These are phyloP conservation scores for Poicephalus gulielmi DNA, from an alignment of 2,113 vertebrate species.

Conservation along the genomic window DNA sequence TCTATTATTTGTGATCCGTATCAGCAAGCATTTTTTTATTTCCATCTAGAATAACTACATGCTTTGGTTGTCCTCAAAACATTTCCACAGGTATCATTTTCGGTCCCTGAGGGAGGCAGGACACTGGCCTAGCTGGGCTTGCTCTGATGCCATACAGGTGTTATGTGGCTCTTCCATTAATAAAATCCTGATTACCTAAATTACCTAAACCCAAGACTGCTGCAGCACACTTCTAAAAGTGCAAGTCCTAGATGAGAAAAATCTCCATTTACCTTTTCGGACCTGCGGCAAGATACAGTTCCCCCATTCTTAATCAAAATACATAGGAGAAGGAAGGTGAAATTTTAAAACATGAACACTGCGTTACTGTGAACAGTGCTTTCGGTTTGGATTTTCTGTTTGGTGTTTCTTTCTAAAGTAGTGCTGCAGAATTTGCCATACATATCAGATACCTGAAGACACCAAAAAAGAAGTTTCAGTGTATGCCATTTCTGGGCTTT, in stretches of 20 bases:
- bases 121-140: background rate
- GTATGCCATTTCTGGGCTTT: background rate
- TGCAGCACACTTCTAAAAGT: background rate
- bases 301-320: background rate
- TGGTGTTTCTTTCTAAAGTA: background rate
- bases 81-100: background rate
- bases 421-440: background rate
- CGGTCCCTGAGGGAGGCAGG: background rate
- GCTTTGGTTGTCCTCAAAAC: background rate
- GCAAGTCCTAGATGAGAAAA: background rate
- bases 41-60: background rate
- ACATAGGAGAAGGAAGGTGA: background rate
- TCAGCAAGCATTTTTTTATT: background rate
- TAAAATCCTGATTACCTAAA: background rate
- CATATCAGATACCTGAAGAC: background rate
- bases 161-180: background rate
- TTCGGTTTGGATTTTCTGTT: background rate
- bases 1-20: background rate
- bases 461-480: background rate
- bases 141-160: background rate
- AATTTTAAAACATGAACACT: background rate
- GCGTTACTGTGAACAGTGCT: background rate
- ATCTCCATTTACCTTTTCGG: background rate
- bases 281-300: background rate
- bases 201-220: background rate